phyloP scores from a whole-genome alignment of 2,113 vertebrate species.

The Oriolus oriolus region DNA sequence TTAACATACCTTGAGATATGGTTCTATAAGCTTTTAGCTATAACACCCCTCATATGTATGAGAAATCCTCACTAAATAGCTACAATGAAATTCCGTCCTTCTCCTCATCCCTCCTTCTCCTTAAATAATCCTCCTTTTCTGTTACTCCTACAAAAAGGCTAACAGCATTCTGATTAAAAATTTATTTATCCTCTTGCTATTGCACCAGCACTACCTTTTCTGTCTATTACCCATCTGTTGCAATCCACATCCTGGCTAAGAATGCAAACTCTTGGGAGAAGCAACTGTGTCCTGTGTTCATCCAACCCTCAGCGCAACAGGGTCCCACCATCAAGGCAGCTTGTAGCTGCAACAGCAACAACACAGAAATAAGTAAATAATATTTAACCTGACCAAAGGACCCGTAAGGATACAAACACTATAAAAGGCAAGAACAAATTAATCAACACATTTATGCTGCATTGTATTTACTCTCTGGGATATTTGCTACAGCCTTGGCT shows the following conservation, averaged over 20 bases:
- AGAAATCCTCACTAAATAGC: not conserved
- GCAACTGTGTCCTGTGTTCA: not conserved
- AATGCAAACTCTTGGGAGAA: not conserved
- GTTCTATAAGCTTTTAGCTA: not conserved
- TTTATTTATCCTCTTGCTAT: not conserved
- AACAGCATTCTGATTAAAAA: not conserved
- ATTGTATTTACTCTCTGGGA: not conserved
- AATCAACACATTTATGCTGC: not conserved
- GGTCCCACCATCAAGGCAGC: accelerated
- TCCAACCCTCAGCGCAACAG: not conserved
- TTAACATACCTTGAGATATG: not conserved
- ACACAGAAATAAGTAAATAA: not conserved
- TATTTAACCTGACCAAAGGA: not conserved
- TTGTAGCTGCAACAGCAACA: not conserved
- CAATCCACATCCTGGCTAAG: not conserved
- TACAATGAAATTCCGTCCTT: not conserved
- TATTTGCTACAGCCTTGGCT: not conserved
- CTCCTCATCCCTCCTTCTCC: not conserved
- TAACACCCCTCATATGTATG: accelerated
- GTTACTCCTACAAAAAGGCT: not conserved
- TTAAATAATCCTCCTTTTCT: not conserved
- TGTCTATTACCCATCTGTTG: not conserved
- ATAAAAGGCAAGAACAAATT: not conserved
- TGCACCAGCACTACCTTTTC: not conserved
- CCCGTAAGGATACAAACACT: not conserved